A percentile compares a stretch with the other conserved stretches of the same genome.
Evolutionary conservation across 2,797 vertebrate species (phyloP).

Genomic region (Tachyglossus aculeatus): DNA sequence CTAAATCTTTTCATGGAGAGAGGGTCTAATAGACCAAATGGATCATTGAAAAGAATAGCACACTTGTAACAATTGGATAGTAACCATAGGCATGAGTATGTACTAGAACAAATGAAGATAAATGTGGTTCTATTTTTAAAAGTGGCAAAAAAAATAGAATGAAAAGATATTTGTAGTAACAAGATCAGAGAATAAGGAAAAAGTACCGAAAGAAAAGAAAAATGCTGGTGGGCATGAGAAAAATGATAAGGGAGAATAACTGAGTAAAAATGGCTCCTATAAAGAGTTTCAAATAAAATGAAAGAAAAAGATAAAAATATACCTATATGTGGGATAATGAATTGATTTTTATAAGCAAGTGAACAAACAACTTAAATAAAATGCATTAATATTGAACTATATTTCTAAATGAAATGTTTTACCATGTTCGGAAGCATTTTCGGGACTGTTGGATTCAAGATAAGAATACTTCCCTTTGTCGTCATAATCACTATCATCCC

Average conservation of each 20-base stretch:
- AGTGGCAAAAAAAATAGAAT: slow-evolving; percentile 1
- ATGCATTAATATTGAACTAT: too few species aligned
- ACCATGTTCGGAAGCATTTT: too few species aligned
- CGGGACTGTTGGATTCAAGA: too few species aligned
- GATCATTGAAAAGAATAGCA: slow-evolving; percentile 26
- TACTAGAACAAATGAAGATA: slow-evolving; percentile 21
- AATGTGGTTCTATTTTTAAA: slow-evolving; percentile 24
- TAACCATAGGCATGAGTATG: neutral
- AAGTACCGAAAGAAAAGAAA: slow-evolving; percentile 10
- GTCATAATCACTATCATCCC: too few species aligned
- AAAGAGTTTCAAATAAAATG: slow-evolving; percentile 6
- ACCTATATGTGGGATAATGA: too few species aligned
- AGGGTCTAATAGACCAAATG: slow-evolving; percentile 20
- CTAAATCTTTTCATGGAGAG: slow-evolving; percentile 33
- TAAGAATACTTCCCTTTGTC: too few species aligned
- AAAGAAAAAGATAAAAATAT: too few species aligned
- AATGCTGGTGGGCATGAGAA: neutral
- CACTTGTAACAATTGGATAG: neutral
- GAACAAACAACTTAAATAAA: too few species aligned
- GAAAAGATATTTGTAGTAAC: slow-evolving; percentile 2
- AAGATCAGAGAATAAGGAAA: slow-evolving; percentile 35
- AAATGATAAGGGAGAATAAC: neutral
- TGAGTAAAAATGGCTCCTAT: slow-evolving; percentile 17
- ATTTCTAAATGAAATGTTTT: too few species aligned
- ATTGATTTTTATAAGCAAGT: too few species aligned